Evolutionary conservation across 2,888 invertebrate species (phyloP).

Genomic region (Drosophila hamatofila): DNA sequence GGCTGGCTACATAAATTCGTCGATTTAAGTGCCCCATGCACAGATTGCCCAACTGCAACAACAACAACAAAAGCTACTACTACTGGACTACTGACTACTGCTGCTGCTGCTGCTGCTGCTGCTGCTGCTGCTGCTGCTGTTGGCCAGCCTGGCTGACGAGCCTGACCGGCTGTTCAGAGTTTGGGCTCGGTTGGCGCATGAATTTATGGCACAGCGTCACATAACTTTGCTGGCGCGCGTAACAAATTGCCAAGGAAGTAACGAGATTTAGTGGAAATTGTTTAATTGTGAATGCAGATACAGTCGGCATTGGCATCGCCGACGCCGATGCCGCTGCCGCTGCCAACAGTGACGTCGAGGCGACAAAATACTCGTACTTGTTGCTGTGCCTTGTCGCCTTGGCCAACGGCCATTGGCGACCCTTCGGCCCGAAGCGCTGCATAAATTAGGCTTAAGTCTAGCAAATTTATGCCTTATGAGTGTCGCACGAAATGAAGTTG

Average conservation of each 20-base stretch:
- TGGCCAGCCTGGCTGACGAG: constrained; percentile 30
- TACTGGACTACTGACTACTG: constrained; percentile 34
- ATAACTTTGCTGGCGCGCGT: constrained; percentile 84
- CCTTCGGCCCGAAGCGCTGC: constrained; percentile 73
- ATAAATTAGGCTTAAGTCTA: constrained; percentile 84
- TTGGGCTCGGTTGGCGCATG: constrained; percentile 67
- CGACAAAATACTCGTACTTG: constrained; percentile 75
- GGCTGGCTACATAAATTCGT: constrained; percentile 77
- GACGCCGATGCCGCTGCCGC: background rate
- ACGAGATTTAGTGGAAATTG: constrained; percentile 85
- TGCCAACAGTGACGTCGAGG: constrained; percentile 26
- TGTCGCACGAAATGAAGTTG: constrained; percentile 84
- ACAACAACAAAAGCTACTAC: constrained; percentile 25
- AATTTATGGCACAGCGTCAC: constrained; percentile 84
- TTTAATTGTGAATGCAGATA: constrained; percentile 84
- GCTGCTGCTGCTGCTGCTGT: constrained; percentile 19
- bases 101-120: constrained; percentile 6
- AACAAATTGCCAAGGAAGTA: constrained; percentile 84
- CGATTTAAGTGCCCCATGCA: constrained; percentile 78
- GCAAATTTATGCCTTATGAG: constrained; percentile 84
- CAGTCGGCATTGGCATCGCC: constrained; percentile 56
- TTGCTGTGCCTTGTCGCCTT: constrained; percentile 48
- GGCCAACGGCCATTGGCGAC: constrained; percentile 50
- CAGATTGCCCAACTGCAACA: constrained; percentile 67
- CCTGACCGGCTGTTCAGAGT: constrained; percentile 35